A percentile compares a stretch with the other conserved stretches of the same genome.
Evolutionary conservation across 2,888 invertebrate species (phyloP).

Genomic region (Drosophila lutescens): DNA sequence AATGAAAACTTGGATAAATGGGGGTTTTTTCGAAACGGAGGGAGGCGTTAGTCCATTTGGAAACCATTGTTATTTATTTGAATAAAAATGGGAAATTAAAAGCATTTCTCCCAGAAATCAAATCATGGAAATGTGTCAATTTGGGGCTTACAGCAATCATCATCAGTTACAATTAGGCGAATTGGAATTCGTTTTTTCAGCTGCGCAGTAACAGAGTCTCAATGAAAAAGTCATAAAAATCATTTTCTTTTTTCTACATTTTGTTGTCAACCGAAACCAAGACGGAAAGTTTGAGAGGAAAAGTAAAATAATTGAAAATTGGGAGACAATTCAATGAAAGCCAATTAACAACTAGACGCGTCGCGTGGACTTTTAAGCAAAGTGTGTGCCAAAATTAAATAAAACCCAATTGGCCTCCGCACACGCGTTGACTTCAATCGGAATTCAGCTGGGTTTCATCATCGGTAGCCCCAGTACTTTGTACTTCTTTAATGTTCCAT

Average conservation of each 20-base stretch:
- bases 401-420: constrained; percentile 63
- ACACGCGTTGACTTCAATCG: constrained; percentile 35
- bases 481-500: constrained; percentile 41
- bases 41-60: not conserved
- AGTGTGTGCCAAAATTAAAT: constrained; percentile 73
- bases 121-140: constrained; percentile 38
- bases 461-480: constrained; percentile 6
- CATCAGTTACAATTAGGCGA: constrained; percentile 27
- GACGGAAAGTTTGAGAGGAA: constrained; percentile 8
- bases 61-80: not conserved
- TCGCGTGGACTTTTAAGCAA: constrained; percentile 42
- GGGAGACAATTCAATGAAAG: constrained; percentile 71
- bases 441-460: constrained; percentile 17
- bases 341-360: constrained; percentile 61
- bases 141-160: constrained; percentile 3
- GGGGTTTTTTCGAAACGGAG: not conserved
- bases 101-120: not conserved
- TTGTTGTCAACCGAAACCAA: constrained; percentile 20
- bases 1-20: constrained; percentile 33
- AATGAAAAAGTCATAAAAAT: constrained; percentile 49
- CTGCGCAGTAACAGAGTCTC: constrained; percentile 55
- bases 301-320: constrained; percentile 50
- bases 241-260: constrained; percentile 5
- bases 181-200: constrained; percentile 20
- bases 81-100: not conserved